phyloP scores from a whole-genome alignment of 2,113 vertebrate genomes.

The Dryoscopus gambensis region DNA sequence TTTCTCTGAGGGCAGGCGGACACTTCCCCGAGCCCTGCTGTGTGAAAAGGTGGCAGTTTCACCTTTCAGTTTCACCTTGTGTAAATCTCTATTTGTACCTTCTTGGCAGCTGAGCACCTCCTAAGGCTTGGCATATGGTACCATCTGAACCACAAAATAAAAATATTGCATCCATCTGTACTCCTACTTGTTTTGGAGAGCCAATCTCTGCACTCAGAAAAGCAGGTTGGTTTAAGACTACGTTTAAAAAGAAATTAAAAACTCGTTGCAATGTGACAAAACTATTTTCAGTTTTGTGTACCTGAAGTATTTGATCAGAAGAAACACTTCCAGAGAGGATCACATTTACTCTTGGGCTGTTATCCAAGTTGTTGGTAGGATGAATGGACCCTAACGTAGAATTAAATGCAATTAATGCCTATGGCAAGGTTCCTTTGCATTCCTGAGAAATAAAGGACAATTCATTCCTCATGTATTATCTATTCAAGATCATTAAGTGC shows the following conservation, averaged over 20 bases:
- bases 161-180: constrained; percentile 50
- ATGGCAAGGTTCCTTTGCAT: not conserved
- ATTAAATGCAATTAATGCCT: constrained; percentile 12
- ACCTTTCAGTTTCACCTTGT: constrained; percentile 5
- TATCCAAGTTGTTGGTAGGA: not conserved
- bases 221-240: not conserved
- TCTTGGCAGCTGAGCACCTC: constrained; percentile 10
- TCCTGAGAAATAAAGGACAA: not conserved
- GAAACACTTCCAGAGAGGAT: not conserved
- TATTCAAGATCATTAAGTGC: not conserved
- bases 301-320: not conserved
- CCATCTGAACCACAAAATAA: constrained; percentile 15
- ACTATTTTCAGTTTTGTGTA: not conserved
- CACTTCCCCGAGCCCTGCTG: not conserved
- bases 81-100: constrained; percentile 18
- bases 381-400: constrained; percentile 8
- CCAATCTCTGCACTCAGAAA: not conserved
- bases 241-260: not conserved
- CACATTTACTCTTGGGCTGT: not conserved
- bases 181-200: not conserved
- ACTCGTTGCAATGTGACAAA: not conserved
- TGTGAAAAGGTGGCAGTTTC: not conserved
- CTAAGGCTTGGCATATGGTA: constrained; percentile 49
- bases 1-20: not conserved
- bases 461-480: not conserved